Percentiles rank a stretch among this genome's conserved stretches.
These are phyloP conservation scores for Dicyrtomina minuta DNA, from an alignment of 2,888 invertebrate genomes.

Conservation along the genomic window DNA sequence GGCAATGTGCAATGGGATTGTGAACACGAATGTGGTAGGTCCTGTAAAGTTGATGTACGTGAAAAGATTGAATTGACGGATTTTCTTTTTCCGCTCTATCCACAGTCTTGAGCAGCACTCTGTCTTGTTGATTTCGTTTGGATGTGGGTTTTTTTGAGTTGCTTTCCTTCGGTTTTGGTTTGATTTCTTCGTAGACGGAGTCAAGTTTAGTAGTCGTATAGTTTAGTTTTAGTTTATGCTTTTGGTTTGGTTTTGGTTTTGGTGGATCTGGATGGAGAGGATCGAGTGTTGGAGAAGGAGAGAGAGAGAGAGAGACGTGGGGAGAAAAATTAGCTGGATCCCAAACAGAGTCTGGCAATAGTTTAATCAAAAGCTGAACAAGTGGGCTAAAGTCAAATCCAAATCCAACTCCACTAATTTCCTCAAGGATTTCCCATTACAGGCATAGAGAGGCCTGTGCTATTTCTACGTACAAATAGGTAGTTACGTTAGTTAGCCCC, in stretches of 20 bases:
- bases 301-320: no score
- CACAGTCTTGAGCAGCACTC: not conserved
- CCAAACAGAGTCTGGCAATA: slow-evolving; percentile 12
- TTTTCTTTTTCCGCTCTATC: slow-evolving; percentile 1
- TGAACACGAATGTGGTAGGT: not conserved
- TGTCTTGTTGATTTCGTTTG: no score
- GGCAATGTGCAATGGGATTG: not conserved
- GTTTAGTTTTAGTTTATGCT: not conserved
- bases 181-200: no score
- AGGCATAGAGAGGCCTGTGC: not conserved
- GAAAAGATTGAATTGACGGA: slow-evolving; percentile 25
- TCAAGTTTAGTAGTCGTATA: no score
- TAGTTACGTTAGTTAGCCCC: no score
- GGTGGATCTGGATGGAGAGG: slow-evolving; percentile 1
- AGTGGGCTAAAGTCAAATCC: slow-evolving; percentile 5
- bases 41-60: slow-evolving; percentile 1
- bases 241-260: slow-evolving; percentile 1
- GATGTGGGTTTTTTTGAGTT: no score
- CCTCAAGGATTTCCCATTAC: slow-evolving; percentile 11
- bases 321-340: slow-evolving; percentile 27
- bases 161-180: slow-evolving; percentile 2
- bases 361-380: slow-evolving; percentile 25
- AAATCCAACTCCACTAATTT: slow-evolving; percentile 19
- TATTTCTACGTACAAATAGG: not conserved
- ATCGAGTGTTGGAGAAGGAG: no score